Evolutionary conservation across 2,888 invertebrate genomes (phyloP).

Genomic region (Mylabris sibirica): DNA sequence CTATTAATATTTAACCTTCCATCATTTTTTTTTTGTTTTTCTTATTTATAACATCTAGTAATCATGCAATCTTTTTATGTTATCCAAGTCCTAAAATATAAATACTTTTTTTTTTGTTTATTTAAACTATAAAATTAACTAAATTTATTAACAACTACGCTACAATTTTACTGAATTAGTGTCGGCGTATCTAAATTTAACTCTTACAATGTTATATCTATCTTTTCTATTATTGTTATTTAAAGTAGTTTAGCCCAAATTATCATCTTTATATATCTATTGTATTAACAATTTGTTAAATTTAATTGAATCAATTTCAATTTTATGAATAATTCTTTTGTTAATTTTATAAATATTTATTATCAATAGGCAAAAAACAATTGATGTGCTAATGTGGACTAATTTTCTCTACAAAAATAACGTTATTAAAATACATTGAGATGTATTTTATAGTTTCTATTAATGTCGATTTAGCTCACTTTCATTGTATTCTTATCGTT

Average conservation of each 20-base stretch:
- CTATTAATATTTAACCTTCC: constrained; percentile 11
- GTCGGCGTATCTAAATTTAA: constrained; percentile 20
- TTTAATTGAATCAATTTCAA: background rate
- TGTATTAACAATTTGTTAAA: background rate
- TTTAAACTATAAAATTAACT: constrained; percentile 11
- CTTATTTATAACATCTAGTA: background rate
- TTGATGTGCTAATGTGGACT: background rate
- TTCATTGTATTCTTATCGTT: background rate
- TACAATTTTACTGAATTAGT: constrained; percentile 17
- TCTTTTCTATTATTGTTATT: constrained; percentile 5
- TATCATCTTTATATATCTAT: constrained; percentile 4
- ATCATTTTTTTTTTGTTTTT: background rate
- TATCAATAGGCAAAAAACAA: background rate
- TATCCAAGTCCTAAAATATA: background rate
- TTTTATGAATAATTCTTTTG: background rate
- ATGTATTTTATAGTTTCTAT: no score
- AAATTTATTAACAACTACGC: constrained; percentile 15
- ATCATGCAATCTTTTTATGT: background rate
- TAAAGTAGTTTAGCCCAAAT: background rate
- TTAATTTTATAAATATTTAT: background rate
- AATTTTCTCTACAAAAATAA: background rate
- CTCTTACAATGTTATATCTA: constrained; percentile 17
- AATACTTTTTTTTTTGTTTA: constrained; percentile 3
- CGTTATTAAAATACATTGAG: no score
- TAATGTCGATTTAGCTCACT: background rate